phyloP scores from a whole-genome alignment of 2,888 invertebrate genomes.

The Eupithecia pulchellata region DNA sequence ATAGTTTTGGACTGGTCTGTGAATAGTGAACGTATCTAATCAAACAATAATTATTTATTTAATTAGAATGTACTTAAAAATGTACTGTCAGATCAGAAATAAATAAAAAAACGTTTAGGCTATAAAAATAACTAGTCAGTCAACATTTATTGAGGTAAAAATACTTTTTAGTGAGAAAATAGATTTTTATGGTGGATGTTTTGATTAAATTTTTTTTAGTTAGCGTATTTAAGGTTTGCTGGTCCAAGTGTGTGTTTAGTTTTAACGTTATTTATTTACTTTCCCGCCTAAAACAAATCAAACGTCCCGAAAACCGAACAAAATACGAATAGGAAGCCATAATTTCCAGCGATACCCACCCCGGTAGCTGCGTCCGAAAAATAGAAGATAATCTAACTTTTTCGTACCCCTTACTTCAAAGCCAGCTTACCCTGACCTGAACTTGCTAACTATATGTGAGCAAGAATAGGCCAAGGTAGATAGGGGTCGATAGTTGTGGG shows the following conservation, averaged over 20 bases:
- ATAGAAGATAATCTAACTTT: conserved; percentile 84
- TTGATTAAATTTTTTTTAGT: background rate
- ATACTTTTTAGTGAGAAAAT: too few relatives aligned
- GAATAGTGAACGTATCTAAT: too few relatives aligned
- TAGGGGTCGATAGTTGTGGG: conserved; percentile 66
- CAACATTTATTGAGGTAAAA: too few relatives aligned
- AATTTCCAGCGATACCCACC: conserved; percentile 80
- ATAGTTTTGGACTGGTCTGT: too few relatives aligned
- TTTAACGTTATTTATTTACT: background rate
- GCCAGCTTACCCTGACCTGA: conserved; percentile 51
- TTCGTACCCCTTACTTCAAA: conserved; percentile 74
- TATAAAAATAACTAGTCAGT: too few relatives aligned
- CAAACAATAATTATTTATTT: too few relatives aligned
- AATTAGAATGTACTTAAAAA: too few relatives aligned
- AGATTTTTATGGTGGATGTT: too few relatives aligned
- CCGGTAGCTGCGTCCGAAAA: conserved; percentile 80
- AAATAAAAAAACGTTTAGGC: too few relatives aligned
- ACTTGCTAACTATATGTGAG: background rate
- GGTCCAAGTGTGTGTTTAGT: background rate
- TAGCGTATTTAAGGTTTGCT: too few relatives aligned
- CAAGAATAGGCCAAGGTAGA: conserved; percentile 47
- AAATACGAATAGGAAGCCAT: conserved; percentile 83
- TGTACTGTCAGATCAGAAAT: too few relatives aligned
- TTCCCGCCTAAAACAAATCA: conserved; percentile 22
- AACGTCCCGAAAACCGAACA: conserved; percentile 54